phyloP scores from a whole-genome alignment of 2,797 vertebrate genomes.

The Semaprochilodus insignis region DNA sequence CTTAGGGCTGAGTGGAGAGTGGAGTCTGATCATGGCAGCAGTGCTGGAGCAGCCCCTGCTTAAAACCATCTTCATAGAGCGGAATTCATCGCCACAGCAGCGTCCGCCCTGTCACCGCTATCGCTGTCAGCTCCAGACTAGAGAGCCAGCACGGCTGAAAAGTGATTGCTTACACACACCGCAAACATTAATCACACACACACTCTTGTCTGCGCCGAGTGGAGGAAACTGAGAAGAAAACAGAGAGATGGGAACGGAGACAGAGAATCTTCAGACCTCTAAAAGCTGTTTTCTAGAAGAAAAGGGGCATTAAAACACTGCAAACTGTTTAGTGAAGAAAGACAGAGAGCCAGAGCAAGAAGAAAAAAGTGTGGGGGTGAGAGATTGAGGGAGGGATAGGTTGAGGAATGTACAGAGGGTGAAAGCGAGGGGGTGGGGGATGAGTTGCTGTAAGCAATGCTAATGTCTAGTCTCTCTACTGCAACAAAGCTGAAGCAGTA shows the following conservation, averaged over 20 bases:
- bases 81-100: slow-evolving; percentile 64
- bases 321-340: slow-evolving; percentile 7
- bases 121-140: slow-evolving; percentile 68
- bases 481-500: slow-evolving; percentile 72
- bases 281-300: slow-evolving; percentile 6
- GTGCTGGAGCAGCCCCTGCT: slow-evolving; percentile 70
- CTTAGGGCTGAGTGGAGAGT: slow-evolving; percentile 62
- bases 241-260: slow-evolving; percentile 46
- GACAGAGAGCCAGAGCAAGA: neutral
- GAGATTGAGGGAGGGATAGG: slow-evolving; percentile 52
- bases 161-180: slow-evolving; percentile 77
- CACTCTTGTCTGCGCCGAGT: slow-evolving; percentile 28
- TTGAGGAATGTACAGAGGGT: slow-evolving; percentile 56
- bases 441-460: slow-evolving; percentile 68
- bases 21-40: slow-evolving; percentile 57
- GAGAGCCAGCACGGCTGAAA: slow-evolving; percentile 69
- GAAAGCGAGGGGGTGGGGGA: slow-evolving; percentile 49
- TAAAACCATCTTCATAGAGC: slow-evolving; percentile 76
- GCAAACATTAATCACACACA: slow-evolving; percentile 77
- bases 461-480: slow-evolving; percentile 71
- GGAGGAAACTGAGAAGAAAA: slow-evolving; percentile 26
- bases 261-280: slow-evolving; percentile 1
- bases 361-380: slow-evolving; percentile 33
- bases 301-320: slow-evolving; percentile 15
- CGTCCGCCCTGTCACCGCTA: slow-evolving; percentile 67